Evolutionary conservation across 2,113 vertebrate species (phyloP).

Genomic region (Merops nubicus): DNA sequence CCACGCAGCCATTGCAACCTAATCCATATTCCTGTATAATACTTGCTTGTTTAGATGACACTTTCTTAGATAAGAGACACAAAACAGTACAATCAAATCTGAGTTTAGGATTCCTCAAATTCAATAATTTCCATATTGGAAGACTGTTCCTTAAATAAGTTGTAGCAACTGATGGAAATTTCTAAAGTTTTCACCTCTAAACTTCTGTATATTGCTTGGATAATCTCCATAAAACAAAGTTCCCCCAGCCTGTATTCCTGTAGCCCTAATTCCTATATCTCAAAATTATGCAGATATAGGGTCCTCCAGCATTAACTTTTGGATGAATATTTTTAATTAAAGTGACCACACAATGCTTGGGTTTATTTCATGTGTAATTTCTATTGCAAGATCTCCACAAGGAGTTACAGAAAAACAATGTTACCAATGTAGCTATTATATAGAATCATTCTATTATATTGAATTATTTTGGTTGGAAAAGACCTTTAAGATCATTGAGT

Average conservation of each 20-base stretch:
- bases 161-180: neutral
- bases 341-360: neutral
- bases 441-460: neutral
- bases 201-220: neutral
- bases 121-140: neutral
- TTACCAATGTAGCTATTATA: neutral
- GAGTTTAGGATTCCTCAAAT: neutral
- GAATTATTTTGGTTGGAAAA: neutral
- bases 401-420: neutral
- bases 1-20: too few species aligned
- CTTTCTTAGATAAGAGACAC: neutral
- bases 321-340: neutral
- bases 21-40: neutral
- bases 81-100: neutral
- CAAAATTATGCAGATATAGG: neutral
- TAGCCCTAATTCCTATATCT: neutral
- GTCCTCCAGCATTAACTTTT: neutral
- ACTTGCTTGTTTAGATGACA: neutral
- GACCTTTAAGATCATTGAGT: too few species aligned
- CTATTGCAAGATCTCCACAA: neutral
- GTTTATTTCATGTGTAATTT: neutral
- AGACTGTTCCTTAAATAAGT: neutral
- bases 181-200: neutral
- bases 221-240: neutral
- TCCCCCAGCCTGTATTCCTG: neutral